Conservation (phyloP, 2,797 vertebrate species). For the Sebastes kiyomatsui region DNA sequence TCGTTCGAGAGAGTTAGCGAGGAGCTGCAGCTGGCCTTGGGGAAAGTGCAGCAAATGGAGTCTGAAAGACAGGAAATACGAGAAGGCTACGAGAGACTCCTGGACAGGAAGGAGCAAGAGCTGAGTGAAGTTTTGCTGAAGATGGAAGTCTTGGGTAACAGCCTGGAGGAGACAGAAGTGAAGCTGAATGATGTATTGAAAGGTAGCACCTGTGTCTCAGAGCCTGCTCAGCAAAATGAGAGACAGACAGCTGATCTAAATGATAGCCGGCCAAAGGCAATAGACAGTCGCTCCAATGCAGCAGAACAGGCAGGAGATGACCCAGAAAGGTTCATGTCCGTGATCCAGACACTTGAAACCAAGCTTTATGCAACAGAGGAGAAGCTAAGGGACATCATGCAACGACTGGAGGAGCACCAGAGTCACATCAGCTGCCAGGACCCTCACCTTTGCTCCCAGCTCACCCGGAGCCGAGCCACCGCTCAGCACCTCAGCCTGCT, state of each 20-base stretch:
- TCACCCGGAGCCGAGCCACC: slow-evolving; percentile 82
- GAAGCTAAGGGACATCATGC: slow-evolving; percentile 89
- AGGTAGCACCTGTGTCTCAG: slow-evolving; percentile 36
- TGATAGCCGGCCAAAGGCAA: slow-evolving; percentile 57
- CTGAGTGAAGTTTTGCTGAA: slow-evolving; percentile 89
- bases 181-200: slow-evolving; percentile 82
- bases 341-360: slow-evolving; percentile 90
- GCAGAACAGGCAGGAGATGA: slow-evolving; percentile 69
- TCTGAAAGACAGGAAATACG: slow-evolving; percentile 73
- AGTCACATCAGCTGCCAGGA: slow-evolving; percentile 83
- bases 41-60: slow-evolving; percentile 67
- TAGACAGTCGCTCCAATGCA: slow-evolving; percentile 66
- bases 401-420: slow-evolving; percentile 88
- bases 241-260: slow-evolving; percentile 29
- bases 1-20: slow-evolving; percentile 82
- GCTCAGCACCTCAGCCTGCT: slow-evolving; percentile 83
- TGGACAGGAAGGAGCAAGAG: slow-evolving; percentile 89
- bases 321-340: slow-evolving; percentile 85
- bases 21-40: slow-evolving; percentile 82
- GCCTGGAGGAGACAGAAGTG: slow-evolving; percentile 87
- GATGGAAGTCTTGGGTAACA: slow-evolving; percentile 87
- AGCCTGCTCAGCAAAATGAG: slow-evolving; percentile 54
- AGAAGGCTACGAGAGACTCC: slow-evolving; percentile 84
- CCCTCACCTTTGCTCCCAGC: slow-evolving; percentile 86
- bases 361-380: slow-evolving; percentile 92